A percentile compares a stretch with the other conserved stretches of the same genome.
phyloP scores from a whole-genome alignment of 2,888 invertebrate species.

The Oscheius onirici region DNA sequence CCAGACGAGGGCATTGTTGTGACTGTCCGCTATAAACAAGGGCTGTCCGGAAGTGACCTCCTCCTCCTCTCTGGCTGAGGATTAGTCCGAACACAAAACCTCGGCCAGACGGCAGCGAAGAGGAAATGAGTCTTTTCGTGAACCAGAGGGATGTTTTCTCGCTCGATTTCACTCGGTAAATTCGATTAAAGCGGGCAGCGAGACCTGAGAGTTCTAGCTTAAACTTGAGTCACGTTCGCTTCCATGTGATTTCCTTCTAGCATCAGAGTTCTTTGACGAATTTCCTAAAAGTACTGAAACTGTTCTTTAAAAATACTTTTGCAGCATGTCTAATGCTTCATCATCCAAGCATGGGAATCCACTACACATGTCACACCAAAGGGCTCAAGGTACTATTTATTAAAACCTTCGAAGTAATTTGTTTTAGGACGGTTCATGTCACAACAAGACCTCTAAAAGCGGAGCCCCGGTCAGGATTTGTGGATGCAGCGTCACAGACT shows the following conservation, averaged over 20 bases:
- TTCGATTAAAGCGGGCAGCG: constrained; percentile 1
- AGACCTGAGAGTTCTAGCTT: too few species aligned
- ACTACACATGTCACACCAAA: constrained; percentile 54
- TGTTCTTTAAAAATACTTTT: constrained; percentile 9
- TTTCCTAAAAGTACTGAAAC: too few species aligned
- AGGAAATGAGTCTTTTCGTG: too few species aligned
- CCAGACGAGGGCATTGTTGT: constrained; percentile 1
- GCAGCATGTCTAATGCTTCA: constrained; percentile 57
- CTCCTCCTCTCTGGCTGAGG: neutral
- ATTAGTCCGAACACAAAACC: neutral
- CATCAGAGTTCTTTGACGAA: too few species aligned
- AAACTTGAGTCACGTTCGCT: too few species aligned
- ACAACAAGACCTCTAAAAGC: constrained; percentile 48
- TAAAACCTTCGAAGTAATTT: too few species aligned
- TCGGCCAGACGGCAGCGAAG: too few species aligned
- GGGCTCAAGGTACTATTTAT: constrained; percentile 42
- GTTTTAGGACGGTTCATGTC: constrained; percentile 24
- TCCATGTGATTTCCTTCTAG: too few species aligned
- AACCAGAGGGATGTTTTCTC: neutral
- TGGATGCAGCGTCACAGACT: constrained; percentile 46
- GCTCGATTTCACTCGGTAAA: constrained; percentile 20
- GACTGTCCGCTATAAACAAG: constrained; percentile 22
- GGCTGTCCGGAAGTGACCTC: constrained; percentile 1
- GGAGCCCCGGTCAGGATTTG: constrained; percentile 51
- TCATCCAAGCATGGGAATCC: constrained; percentile 55